These are phyloP conservation scores for Drosophila kambysellisi DNA, from an alignment of 2,888 invertebrate species.

Conservation along the genomic window DNA sequence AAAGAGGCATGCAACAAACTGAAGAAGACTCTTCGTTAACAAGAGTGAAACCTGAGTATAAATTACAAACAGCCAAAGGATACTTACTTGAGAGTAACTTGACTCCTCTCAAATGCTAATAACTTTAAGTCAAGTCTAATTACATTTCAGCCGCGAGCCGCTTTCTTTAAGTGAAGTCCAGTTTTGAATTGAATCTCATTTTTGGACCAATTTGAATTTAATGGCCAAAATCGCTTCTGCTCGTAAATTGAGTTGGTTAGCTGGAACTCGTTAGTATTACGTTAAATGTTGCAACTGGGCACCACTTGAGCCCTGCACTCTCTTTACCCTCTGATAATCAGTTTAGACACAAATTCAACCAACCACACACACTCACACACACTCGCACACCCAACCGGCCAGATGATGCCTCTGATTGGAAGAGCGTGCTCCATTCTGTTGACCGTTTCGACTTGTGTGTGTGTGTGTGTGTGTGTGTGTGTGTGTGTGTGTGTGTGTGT, in stretches of 20 bases:
- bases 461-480: background rate
- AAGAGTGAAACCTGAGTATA: background rate
- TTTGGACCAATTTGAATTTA: background rate
- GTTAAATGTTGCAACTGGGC: constrained; percentile 1
- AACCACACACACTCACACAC: background rate
- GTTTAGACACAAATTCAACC: background rate
- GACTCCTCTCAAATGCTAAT: background rate
- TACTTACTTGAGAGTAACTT: background rate
- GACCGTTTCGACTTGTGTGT: constrained; percentile 5
- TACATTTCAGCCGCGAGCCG: background rate
- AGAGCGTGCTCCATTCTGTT: background rate
- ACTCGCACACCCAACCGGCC: background rate
- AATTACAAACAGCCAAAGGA: background rate
- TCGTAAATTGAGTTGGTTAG: background rate
- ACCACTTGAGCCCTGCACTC: background rate
- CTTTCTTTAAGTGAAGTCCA: background rate
- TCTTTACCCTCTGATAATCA: background rate
- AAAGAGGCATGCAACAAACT: background rate
- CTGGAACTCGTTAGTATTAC: background rate
- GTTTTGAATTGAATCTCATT: background rate
- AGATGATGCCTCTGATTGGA: background rate
- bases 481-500: background rate
- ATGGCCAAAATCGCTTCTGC: background rate
- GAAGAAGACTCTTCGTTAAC: background rate
- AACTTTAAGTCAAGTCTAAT: background rate